Conservation (phyloP, 2,888 invertebrate species). For the Dolomedes plantarius region DNA sequence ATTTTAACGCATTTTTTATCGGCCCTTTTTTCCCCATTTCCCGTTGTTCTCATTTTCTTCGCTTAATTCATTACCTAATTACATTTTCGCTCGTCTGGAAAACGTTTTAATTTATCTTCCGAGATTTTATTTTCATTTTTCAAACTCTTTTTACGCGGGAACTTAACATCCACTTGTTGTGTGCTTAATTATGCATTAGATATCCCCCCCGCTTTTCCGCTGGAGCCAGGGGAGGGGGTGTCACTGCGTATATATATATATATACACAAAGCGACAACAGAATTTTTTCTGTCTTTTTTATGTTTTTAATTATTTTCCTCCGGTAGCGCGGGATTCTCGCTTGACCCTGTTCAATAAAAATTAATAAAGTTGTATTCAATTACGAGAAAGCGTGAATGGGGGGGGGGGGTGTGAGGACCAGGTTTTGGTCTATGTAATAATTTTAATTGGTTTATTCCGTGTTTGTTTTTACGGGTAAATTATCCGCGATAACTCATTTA, state of each 20-base stretch:
- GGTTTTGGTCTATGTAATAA: slow-evolving; percentile 4
- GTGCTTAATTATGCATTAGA: slow-evolving; percentile 70
- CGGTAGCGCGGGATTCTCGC: neutral
- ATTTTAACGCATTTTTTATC: slow-evolving; percentile 38
- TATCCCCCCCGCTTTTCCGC: neutral
- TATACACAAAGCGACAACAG: slow-evolving; percentile 11
- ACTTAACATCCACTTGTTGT: slow-evolving; percentile 69
- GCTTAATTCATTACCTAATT: slow-evolving; percentile 70
- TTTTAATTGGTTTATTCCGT: slow-evolving; percentile 13
- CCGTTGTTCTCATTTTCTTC: slow-evolving; percentile 66
- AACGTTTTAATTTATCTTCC: slow-evolving; percentile 70
- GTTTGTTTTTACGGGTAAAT: slow-evolving; percentile 11
- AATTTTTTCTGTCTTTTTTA: neutral
- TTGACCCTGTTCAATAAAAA: slow-evolving; percentile 20
- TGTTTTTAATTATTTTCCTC: slow-evolving; percentile 3
- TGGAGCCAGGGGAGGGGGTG: neutral
- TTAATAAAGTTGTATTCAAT: slow-evolving; percentile 24
- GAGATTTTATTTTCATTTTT: slow-evolving; percentile 45
- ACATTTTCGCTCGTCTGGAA: slow-evolving; percentile 68
- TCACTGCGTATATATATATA: neutral
- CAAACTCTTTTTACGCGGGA: neutral
- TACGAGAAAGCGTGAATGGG: neutral
- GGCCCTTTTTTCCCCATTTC: slow-evolving; percentile 18
- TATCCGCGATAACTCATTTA: neutral
- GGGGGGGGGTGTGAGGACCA: too few species aligned